A percentile compares a stretch with the other conserved stretches of the same genome.
Evolutionary conservation across 64 coral and sea anemone species (phyloP).

Genomic region (Catalaphyllia jardinei): DNA sequence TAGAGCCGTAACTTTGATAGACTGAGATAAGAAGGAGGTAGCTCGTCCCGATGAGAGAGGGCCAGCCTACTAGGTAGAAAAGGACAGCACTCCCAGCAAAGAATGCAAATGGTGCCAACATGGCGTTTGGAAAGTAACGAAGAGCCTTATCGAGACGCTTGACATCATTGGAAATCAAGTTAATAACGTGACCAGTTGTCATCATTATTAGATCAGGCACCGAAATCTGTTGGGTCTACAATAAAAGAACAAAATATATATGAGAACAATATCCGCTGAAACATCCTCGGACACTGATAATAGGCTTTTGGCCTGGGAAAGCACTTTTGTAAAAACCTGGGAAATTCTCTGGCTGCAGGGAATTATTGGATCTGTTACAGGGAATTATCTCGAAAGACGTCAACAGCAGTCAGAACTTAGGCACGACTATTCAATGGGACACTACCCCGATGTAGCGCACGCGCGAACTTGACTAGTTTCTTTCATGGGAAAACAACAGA

Average conservation of each 20-base stretch:
- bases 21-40: background rate
- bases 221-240: background rate
- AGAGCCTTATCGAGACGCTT: slow-evolving; percentile 45
- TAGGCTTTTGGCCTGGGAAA: too few species aligned
- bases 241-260: background rate
- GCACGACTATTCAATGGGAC: too few species aligned
- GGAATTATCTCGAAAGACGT: too few species aligned
- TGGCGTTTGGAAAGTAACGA: background rate
- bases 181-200: slow-evolving; percentile 52
- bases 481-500: too few species aligned
- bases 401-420: too few species aligned
- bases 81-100: background rate
- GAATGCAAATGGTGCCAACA: slow-evolving; percentile 30
- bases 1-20: background rate
- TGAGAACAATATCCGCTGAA: background rate
- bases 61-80: slow-evolving; percentile 38
- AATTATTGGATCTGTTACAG: too few species aligned
- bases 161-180: slow-evolving; percentile 53
- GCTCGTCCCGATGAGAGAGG: background rate
- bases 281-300: too few species aligned
- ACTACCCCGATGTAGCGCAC: too few species aligned
- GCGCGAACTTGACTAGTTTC: too few species aligned
- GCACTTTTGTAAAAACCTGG: too few species aligned
- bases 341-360: too few species aligned
- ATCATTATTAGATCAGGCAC: background rate